Evolutionary conservation across 1,140 invertebrate genomes (phyloP).

Genomic region (Ostrea denselamellosa): DNA sequence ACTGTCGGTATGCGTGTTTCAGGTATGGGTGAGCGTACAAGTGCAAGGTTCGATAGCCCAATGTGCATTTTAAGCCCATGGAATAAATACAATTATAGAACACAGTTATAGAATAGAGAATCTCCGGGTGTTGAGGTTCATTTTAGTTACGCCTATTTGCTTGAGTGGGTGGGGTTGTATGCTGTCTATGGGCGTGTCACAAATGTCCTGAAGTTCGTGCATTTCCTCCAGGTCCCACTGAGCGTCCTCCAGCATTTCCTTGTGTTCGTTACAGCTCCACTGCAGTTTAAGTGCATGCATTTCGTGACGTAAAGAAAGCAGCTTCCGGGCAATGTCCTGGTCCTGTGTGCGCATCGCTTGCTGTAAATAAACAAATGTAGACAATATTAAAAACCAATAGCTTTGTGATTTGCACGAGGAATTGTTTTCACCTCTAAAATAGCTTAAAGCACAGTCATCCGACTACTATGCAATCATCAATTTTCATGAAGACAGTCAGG

Average conservation of each 20-base stretch:
- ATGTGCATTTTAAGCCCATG: no score
- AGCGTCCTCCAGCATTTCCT: conserved; percentile 47
- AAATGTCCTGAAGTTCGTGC: conserved; percentile 48
- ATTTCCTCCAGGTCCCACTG: conserved; percentile 45
- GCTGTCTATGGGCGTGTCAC: conserved; percentile 40
- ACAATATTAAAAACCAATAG: no score
- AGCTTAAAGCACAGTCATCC: no score
- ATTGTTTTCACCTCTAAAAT: no score
- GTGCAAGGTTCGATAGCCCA: no score
- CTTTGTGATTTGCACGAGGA: no score
- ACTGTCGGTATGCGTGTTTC: no score
- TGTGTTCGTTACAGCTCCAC: conserved; percentile 50
- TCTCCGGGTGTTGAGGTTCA: conserved; percentile 43
- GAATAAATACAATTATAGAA: not conserved
- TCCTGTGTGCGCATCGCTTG: conserved; percentile 44
- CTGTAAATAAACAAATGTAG: conserved; percentile 2
- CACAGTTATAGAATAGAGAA: conserved; percentile 41
- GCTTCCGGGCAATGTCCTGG: conserved; percentile 36
- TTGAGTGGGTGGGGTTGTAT: conserved; percentile 36
- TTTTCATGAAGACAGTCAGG: no score
- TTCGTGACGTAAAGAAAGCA: conserved; percentile 42
- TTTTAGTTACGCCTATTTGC: conserved; percentile 45
- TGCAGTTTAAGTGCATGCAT: conserved; percentile 38
- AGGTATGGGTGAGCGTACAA: no score
- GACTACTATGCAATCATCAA: no score